Base-by-base conservation (phyloP, 2,888 invertebrate species). In the Caradrina kadenii region DNA sequence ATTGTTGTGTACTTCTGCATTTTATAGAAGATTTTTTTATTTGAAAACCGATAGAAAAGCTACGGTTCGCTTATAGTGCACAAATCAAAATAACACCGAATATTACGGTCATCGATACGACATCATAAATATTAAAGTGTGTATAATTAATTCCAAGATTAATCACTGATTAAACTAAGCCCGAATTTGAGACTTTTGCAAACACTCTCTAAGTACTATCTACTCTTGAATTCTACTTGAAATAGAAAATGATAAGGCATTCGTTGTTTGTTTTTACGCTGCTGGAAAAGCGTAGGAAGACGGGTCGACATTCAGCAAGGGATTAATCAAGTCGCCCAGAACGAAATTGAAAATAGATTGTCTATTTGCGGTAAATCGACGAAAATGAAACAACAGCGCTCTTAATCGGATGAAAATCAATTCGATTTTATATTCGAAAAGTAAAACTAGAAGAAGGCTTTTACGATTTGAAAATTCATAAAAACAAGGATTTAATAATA, bases 311-410 rank as follows among this genome's bases (percentile, higher is more conserved):
- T 53, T 53, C 49, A 56, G 15, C 22, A 22, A 62, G n/a, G 26
- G 10, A 71, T 62, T 71, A 64, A 75, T 58, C 72, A 54, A 58
- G 35, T 19, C 8, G 11, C 48, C 13, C 35, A 26, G 17, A 53
- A 31, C 53, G 21, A 53, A 65, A 71, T 71, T 60, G 71, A 39
- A 76, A 76, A 71, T 56, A 77, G 52, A 71, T 64, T 64, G 59
- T 61, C 59, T 70, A 42, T 62, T 68, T 76, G 35, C 22, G 52
- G 62, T 26, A 69, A 53, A 49, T 53, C 42, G 58, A 69, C 19
- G 50, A 63, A 75, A 75, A 52, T 39, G 22, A 60, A 76, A 64
- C 52, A 76, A 64, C 26, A 42, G 19, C 19, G 15, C 2, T 48
- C 31, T 42, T 39, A 68, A 69, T 26, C 31, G 11, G 19, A 49